Evolutionary conservation across 2,797 vertebrate species (phyloP), one percentile per base, ranked within the genome.

Genomic region (Mareca penelope): DNA sequence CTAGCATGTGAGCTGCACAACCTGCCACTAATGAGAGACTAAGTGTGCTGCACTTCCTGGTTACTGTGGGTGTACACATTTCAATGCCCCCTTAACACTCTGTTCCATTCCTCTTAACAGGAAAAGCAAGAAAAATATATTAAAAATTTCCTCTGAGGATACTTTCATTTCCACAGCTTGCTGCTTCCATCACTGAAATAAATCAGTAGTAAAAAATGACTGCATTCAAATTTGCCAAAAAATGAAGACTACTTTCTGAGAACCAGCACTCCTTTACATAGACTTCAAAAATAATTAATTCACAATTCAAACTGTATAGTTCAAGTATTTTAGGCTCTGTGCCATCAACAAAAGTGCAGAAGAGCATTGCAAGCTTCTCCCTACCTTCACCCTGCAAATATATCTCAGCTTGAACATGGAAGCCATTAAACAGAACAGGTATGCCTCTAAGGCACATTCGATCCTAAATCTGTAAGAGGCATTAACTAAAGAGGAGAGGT

Each of bases 121-220:
- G 7, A 14, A 93, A 85, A 73, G 59, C 37, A 90, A 73, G 52
- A 92, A 86, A 94, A 86, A 83, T 52, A 56, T 81, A 86, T 93
- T 79, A 52, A 10, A 60, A 81, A 89, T 64, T 46, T 50, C 60
- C 77, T 85, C 57, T 68, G 67, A 94, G 82, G 67, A 64, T 67
- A 77, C 79, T 96, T 94, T 86, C 44, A 84, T 92, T 95, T 93
- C 77, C 64, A n/a, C 33, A 93, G 73, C 64, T 86, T 86, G 56
- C 94, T 91, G 59, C 73, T 85, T 93, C 83, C 26, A 50, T 35
- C 29, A 84, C 82, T 73, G 63, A 76, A 70, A 42, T 52, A 91
- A 88, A 85, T 76, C 77, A 91, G 73, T 6, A 84, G 28, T 70
- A 84, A 88, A 93, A 93, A 73, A 53, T 40, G 48, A 84, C 22